phyloP scores from a whole-genome alignment of 2,113 vertebrate species.

The Fukomys damarensis region DNA sequence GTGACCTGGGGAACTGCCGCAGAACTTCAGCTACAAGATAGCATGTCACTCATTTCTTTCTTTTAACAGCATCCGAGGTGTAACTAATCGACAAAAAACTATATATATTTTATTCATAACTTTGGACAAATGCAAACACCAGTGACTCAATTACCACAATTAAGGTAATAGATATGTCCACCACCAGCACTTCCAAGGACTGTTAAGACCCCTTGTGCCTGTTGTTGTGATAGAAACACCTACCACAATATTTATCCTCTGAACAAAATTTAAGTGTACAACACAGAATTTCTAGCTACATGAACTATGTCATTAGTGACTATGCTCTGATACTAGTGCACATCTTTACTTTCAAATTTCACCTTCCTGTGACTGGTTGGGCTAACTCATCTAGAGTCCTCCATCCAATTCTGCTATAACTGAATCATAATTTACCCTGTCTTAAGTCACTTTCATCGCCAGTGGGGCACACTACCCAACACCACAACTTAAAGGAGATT shows the following conservation, averaged over 20 bases:
- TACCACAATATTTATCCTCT: background rate
- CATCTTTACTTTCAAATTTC: background rate
- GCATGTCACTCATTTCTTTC: background rate
- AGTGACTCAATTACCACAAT: background rate
- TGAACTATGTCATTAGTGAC: background rate
- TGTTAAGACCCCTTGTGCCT: background rate
- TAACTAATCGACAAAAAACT: background rate
- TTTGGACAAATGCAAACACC: background rate
- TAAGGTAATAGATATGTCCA: background rate
- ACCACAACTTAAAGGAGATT: too few species aligned
- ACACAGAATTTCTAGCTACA: background rate
- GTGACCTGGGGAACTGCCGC: background rate
- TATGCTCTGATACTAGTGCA: background rate
- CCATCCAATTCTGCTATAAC: too few species aligned
- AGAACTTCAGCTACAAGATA: background rate
- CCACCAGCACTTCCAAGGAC: background rate
- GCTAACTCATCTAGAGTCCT: background rate
- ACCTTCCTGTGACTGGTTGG: background rate
- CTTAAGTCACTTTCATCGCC: too few species aligned
- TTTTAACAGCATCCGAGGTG: background rate
- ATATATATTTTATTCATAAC: background rate
- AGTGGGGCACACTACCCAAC: too few species aligned
- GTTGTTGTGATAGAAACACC: background rate
- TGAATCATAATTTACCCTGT: too few species aligned
- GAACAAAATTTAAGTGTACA: background rate